Base-by-base conservation (phyloP, 2,888 invertebrate genomes). In the Lysandra bellargus region DNA sequence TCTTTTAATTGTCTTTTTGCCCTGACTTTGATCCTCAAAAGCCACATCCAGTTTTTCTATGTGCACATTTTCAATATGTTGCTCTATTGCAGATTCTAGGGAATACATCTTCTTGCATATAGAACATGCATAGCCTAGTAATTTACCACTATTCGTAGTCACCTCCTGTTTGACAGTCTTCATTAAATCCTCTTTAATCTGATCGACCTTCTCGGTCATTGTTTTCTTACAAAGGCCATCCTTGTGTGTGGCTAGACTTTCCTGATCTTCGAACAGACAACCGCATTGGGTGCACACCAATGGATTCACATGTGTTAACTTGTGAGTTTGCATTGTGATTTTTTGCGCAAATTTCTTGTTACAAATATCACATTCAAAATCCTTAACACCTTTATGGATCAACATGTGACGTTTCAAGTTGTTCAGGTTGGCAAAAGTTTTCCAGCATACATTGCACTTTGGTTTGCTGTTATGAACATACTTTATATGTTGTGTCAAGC, bases 321-420 rank as follows among this genome's bases (percentile, higher is more conserved):
- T 86, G 80, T 95, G 95, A 0, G 94, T 94, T 82, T 94, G 94
- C 94, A 95, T 93, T 1, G 94, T 93, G 17, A 93, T 93, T 84
- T 94, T 95, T 78, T 95, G 95, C 79, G 91, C 91, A 84, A 95
- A 95, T 57, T 91, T 85, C 81, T 94, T 95, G 14, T 86, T 87
- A 82, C 95, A 95, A 12, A 95, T 88, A 79, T 94, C 94, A 85
- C 95, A 95, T 83, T 91, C 91, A 81, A 92, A 95, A n/a, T 93
- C 92, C 81, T 90, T 88, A 1, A 92, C 84, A 0, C 93, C 95
- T 0, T 85, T 90, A 80, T 95, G 95, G 7, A 94, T 95, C 91
- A 93, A 91, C 92, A 94, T 92, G 83, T 95, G 95, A 0, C 95
- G 90, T 85, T 94, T 95, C 33, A 95, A 85, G 81, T 95, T 95